Base-by-base conservation (phyloP, 2,888 invertebrate genomes). In the Salpingus planirostris region DNA sequence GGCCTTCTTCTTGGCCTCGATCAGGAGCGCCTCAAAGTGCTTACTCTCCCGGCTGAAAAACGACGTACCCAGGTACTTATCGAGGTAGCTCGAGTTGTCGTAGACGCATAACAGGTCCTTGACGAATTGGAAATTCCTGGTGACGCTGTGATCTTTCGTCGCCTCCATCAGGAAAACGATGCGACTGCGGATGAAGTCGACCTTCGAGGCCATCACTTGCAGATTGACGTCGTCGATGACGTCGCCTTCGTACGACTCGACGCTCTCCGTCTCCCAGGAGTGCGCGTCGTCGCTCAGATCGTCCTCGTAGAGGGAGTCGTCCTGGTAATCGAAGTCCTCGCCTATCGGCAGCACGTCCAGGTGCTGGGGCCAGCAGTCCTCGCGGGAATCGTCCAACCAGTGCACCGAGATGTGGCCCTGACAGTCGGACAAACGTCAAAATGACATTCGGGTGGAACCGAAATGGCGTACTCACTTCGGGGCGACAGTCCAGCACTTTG, bases 331-430 rank as follows among this genome's bases (percentile, higher is more conserved):
- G 15, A 80, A 80, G 40, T 84, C 82, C 33, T 83, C 82, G 1
- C 78, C 77, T 54, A 86, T 85, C 48, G 59, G 85, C 76, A 36
- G 80, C 76, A 40, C 80, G 78, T 60, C 62, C 25, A 65, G 56
- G 34, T 60, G 88, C 59, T 92, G 91, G 0, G 95, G 95, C 82
- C 87, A 92, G 59, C 89, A 91, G 71, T 85, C 80, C 43, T 88
- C 87, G 4, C 79, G 76, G 40, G 78, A 79, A 7, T 84, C 85
- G 56, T 87, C 84, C 1, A 88, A 83, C 95, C 93, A 95, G 76
- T 87, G 83, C n/a, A 95, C 89, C 53, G 83, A 79, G 3, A 93
- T 84, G 38, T 80, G 74, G 1, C 76, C 93, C 67, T 62, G 38
- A 15, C 49, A 46, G 24, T 8, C 5, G n/a, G n/a, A n/a, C n/a